Base-by-base conservation (phyloP, 2,888 invertebrate genomes). In the Formica aserva region DNA sequence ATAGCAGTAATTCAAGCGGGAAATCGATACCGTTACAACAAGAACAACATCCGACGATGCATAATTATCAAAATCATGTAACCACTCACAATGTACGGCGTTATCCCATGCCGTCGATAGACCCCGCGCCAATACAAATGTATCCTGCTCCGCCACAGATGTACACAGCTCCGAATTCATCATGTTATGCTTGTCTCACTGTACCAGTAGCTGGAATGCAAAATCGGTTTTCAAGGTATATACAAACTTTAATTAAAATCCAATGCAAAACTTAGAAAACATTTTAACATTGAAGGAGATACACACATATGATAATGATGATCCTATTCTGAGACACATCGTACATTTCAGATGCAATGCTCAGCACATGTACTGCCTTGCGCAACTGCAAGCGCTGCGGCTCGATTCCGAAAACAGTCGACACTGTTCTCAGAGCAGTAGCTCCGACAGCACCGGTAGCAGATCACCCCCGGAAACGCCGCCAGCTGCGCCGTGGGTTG, bases 401-500 rank as follows among this genome's bases (percentile, higher is more conserved):
- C 88, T 96, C 62, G 96, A 96, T 57, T 95, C 95, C 3, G 96
- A 96, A 67, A 95, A 93, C 87, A 95, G 94, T 81, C 94, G 95
- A 71, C 95, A 96, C 66, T 95, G 95, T 86, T 96, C 96, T 3
- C 95, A 95, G 87, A 95, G 95, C 86, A 95, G 95, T 76, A 95
- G 96, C 87, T 95, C 95, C 29, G 95, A 95, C 85, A 96, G 95
- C 83, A 95, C 95, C 66, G 94, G 95, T 26, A 95, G 95, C 87
- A 95, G 96, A 86, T 96, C 96, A 26, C 96, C 96, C 0, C 96
- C 96, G 11, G 96, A 96, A 89, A 96, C 96, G 45, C 95, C 96
- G 93, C 95, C 96, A 92, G 95, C 95, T 93, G 95, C 95, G 91
- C 92, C 95, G 89, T 92, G 95, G 95, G 86, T 88, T 60, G 60